A percentile compares a stretch with the other conserved stretches of the same genome.
These are phyloP conservation scores for Lindbergichthys nudifrons DNA, from an alignment of 2,797 vertebrate species.

Conservation along the genomic window DNA sequence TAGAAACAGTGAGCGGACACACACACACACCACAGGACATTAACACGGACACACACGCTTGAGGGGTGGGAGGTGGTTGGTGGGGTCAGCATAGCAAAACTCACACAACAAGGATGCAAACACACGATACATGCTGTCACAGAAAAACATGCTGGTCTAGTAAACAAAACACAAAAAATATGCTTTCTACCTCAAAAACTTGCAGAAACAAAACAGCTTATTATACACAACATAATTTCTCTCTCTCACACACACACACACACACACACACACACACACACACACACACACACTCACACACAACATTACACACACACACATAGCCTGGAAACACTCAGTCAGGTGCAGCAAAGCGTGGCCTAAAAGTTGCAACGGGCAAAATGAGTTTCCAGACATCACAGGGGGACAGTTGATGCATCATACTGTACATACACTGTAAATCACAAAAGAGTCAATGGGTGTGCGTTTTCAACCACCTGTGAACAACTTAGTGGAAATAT, in stretches of 20 bases:
- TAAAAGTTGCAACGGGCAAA: slow-evolving; percentile 74
- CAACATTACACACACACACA: too few relatives aligned
- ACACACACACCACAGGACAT: slow-evolving; percentile 57
- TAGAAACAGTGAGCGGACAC: slow-evolving; percentile 78
- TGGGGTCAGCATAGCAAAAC: slow-evolving; percentile 67
- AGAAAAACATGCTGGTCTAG: slow-evolving; percentile 30
- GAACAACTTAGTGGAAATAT: background rate
- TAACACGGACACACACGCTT: slow-evolving; percentile 53
- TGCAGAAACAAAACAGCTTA: slow-evolving; percentile 31
- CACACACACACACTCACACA: slow-evolving; percentile 12
- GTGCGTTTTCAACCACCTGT: background rate
- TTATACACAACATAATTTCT: slow-evolving; percentile 34
- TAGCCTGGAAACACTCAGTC: slow-evolving; percentile 84
- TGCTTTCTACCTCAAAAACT: background rate
- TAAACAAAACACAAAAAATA: slow-evolving; percentile 26
- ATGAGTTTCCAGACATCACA: slow-evolving; percentile 79
- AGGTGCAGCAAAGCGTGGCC: slow-evolving; percentile 82
- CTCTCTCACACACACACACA: slow-evolving; percentile 22
- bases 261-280: slow-evolving; percentile 28
- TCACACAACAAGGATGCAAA: slow-evolving; percentile 31
- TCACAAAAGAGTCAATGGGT: slow-evolving; percentile 47
- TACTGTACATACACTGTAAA: slow-evolving; percentile 63
- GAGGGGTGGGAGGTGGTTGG: slow-evolving; percentile 39
- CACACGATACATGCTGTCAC: slow-evolving; percentile 2
- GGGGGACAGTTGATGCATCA: slow-evolving; percentile 68